Conservation (phyloP, 2,113 vertebrate species). For the Calypte anna region DNA sequence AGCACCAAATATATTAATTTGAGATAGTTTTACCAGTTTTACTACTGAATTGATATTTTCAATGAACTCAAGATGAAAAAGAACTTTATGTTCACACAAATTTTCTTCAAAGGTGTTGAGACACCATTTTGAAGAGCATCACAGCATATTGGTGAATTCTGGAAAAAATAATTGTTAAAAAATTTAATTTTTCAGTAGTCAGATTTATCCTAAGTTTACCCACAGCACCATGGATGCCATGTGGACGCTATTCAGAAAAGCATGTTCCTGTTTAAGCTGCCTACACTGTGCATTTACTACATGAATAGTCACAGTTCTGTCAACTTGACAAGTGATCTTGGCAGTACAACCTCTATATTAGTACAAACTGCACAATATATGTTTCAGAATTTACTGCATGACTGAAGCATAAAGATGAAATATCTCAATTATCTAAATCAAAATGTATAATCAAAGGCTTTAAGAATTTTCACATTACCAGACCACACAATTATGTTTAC, state of each 20-base stretch:
- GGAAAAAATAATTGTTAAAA: background rate
- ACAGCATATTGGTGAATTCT: background rate
- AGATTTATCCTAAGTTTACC: background rate
- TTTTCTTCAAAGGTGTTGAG: background rate
- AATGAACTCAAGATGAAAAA: background rate
- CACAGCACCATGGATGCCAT: background rate
- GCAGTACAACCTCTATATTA: background rate
- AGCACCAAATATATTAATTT: background rate
- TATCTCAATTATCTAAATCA: background rate
- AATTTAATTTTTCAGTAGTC: background rate
- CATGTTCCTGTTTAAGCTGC: slow-evolving; percentile 28
- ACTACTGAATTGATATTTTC: background rate
- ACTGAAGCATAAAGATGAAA: background rate
- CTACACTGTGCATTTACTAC: background rate
- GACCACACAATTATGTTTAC: background rate
- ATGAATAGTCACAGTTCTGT: slow-evolving; percentile 10
- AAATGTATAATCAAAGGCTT: background rate
- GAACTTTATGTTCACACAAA: background rate
- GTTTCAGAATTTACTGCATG: background rate
- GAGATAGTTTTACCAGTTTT: background rate
- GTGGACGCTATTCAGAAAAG: background rate
- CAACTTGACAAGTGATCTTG: slow-evolving; percentile 33
- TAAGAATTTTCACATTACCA: background rate
- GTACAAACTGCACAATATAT: background rate
- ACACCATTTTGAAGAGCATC: background rate